Conservation (phyloP, 2,113 vertebrate species). For the Cyanoderma ruficeps region DNA sequence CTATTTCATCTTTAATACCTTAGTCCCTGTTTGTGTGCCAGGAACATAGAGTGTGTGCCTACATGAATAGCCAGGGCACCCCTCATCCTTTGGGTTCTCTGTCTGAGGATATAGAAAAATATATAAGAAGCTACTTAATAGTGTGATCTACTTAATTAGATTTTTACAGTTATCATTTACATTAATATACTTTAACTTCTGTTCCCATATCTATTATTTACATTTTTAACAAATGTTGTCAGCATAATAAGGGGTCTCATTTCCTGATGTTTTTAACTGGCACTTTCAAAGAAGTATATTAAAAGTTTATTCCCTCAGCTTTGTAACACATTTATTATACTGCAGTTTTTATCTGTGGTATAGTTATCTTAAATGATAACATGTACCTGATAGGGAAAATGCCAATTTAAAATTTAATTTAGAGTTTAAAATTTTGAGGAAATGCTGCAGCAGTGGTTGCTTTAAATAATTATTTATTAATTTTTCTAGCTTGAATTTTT, state of each 20-base stretch:
- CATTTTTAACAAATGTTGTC: not conserved
- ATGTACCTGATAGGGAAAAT: not conserved
- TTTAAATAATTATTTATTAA: not conserved
- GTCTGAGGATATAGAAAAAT: not conserved
- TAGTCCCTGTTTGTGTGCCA: not conserved
- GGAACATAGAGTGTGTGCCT: not conserved
- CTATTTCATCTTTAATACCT: not conserved
- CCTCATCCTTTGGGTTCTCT: not conserved
- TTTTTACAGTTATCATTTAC: not conserved
- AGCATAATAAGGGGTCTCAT: not conserved
- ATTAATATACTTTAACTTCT: not conserved
- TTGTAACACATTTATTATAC: not conserved
- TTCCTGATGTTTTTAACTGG: not conserved
- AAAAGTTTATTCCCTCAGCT: not conserved
- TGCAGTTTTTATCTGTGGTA: not conserved
- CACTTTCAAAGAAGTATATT: not conserved
- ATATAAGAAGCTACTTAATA: not conserved
- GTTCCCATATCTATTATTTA: not conserved
- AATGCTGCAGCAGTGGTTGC: not conserved
- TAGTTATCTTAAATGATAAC: not conserved
- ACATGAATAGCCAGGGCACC: not conserved
- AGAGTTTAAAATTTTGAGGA: not conserved
- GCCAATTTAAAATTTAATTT: not conserved
- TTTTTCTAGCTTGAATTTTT: not conserved
- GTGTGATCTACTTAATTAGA: not conserved